Base-by-base conservation (phyloP, 2,113 vertebrate species). In the Prochilodus magdalenae region DNA sequence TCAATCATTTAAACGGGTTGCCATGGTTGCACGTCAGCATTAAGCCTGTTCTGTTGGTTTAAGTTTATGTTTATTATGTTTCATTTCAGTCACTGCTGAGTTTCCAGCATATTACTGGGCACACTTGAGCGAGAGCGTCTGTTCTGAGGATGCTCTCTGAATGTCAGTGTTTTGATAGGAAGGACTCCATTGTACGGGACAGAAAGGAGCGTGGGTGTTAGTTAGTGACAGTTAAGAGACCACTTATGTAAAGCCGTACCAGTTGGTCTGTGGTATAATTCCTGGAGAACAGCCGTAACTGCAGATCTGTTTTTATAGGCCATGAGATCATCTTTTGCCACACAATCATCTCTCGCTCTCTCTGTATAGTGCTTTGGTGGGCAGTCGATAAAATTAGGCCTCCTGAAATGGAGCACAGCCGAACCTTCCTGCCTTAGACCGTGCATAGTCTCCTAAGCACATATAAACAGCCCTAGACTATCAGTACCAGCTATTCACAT, bases 21-120 rank as follows among this genome's bases (percentile, higher is more conserved):
- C 83, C 57, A 80, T 80, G 83, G 83, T 65, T 71, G 47, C 69
- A 59, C 16, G 47, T 20, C n/a, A 24, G 40, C n/a, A 6, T 60
- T 55, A 51, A 40, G 11, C 36, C n/a, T 59, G 11, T 59, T 8
- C 47, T 8, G 40, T 30, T 33, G 36, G 13, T 67, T 51, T 51
- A 40, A 24, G 26, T 47, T 59, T 2, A 11, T n/a, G n/a, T n/a
- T n/a, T n/a, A 20, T 20, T 16, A 29, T 22, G 24, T 51, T 40
- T 62, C 22, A 44, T 72, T 80, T 60, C 55, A 40, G 60, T 13
- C 49, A 0, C 36, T n/a, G 62, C 11, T 27, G 12, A 72, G n/a
- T 70, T 12, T 70, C 20, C 65, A 36, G 65, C 30, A 11, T 20
- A 30, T 67, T 36, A 27, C 30, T 29, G 33, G 29, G 55, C 15